Conservation (phyloP, 2,888 invertebrate species). For the Melieria crassipennis region DNA sequence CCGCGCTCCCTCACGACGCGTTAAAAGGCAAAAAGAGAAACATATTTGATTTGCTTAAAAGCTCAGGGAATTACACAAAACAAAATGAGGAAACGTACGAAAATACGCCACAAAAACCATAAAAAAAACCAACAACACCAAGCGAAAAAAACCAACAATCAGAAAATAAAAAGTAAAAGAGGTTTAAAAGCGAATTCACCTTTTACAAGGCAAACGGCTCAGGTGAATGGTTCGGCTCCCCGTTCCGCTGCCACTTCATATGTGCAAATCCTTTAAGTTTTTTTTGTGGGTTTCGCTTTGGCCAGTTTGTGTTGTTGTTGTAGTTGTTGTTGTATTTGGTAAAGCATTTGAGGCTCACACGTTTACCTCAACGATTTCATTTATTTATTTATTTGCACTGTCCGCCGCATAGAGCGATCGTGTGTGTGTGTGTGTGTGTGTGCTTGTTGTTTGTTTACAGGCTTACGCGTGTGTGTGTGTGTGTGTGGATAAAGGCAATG, state of each 20-base stretch:
- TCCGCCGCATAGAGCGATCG: neutral
- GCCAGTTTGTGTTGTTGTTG: slow-evolving; percentile 8
- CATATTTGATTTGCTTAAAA: slow-evolving; percentile 28
- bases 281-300: neutral
- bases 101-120: too few species aligned
- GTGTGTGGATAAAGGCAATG: neutral
- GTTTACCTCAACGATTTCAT: slow-evolving; percentile 31
- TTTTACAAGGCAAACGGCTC: neutral
- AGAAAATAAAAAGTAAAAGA: neutral
- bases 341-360: slow-evolving; percentile 31
- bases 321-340: slow-evolving; percentile 14
- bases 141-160: slow-evolving; percentile 6
- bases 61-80: neutral
- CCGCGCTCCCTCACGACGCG: neutral
- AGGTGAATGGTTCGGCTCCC: neutral
- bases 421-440: slow-evolving; percentile 2
- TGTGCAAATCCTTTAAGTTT: slow-evolving; percentile 20
- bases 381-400: slow-evolving; percentile 8
- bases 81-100: too few species aligned
- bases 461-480: neutral
- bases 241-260: neutral
- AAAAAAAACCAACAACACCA: too few species aligned
- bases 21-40: slow-evolving; percentile 5
- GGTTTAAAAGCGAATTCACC: slow-evolving; percentile 11
- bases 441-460: neutral